Percentiles rank a stretch among this genome's conserved stretches.
Evolutionary conservation across 2,888 invertebrate genomes (phyloP).

Genomic region (Stenodera caucasica): DNA sequence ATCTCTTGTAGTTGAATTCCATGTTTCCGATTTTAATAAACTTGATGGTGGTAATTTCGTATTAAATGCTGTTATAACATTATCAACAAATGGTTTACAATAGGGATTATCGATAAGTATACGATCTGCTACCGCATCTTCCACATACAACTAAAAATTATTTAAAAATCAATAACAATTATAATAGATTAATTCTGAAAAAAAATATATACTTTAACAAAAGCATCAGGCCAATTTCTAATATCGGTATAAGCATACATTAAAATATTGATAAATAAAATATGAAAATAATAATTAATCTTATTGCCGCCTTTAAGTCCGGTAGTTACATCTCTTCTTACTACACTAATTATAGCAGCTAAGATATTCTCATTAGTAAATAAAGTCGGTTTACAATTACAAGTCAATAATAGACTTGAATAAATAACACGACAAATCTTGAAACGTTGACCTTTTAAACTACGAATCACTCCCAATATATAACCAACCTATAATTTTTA

Average conservation of each 20-base stretch:
- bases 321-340: slow-evolving; percentile 73
- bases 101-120: slow-evolving; percentile 92
- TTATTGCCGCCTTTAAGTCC: slow-evolving; percentile 71
- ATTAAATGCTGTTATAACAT: slow-evolving; percentile 82
- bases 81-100: slow-evolving; percentile 89
- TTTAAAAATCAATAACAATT: not conserved
- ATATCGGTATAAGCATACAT: slow-evolving; percentile 80
- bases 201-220: slow-evolving; percentile 70
- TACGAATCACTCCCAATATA: slow-evolving; percentile 85
- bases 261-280: slow-evolving; percentile 82
- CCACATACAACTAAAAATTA: slow-evolving; percentile 74
- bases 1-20: slow-evolving; percentile 56
- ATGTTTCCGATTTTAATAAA: slow-evolving; percentile 67
- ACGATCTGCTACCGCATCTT: slow-evolving; percentile 91
- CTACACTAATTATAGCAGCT: slow-evolving; percentile 76
- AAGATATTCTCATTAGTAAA: slow-evolving; percentile 76
- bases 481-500: slow-evolving; percentile 63
- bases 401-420: slow-evolving; percentile 77
- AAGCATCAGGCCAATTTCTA: slow-evolving; percentile 87
- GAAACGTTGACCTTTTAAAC: slow-evolving; percentile 73
- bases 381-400: slow-evolving; percentile 76
- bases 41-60: slow-evolving; percentile 76
- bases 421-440: slow-evolving; percentile 82
- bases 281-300: slow-evolving; percentile 77
- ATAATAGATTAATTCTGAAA: not conserved